Base-by-base conservation (phyloP, 1,140 invertebrate species). In the Drosophila pruinosa region DNA sequence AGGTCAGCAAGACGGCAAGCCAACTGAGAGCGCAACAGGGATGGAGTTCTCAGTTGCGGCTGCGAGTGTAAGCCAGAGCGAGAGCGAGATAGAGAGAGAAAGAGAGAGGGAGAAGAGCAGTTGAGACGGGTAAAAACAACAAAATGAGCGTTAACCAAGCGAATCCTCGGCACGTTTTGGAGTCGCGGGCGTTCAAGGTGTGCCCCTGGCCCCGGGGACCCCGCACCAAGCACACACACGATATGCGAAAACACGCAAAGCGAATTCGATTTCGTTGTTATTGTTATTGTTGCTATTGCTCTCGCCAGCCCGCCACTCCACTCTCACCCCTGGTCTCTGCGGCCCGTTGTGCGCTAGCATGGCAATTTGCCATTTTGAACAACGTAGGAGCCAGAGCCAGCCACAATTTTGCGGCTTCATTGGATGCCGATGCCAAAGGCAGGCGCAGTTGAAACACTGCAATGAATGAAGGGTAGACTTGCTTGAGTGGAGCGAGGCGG, bases 131-230 rank as follows among this genome's bases (percentile, higher is more conserved):
- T 28, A 39, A 69, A 34, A 85, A 63, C 65, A 86, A 86, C 81
- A 86, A 86, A 86, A 86, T 86, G 81, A 86, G 81, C 82, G 81
- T 88, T 86, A 86, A 81, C 81, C 81, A 86, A 86, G 81, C 81
- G 82, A 88, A 88, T 86, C 82, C 81, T 81, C 82, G 62, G 81
- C 81, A 86, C 81, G 81, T 86, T 86, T 85, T 74, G 58, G 70
- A 64, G 76, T 81, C 67, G 68, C 62, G 62, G 62, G 68, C 52
- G 53, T 68, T 58, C 68, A 78, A 78, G 79, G 70, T 83, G 78
- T 53, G 63, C 43, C 61, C 57, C 31, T 53, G 57, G 28, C 64
- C 57, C 22, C 45, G 1, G 8, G 8, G 26, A 19, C 61, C 1
- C 14, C 22, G 2, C 14, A 5, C 19, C 38, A n/a, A 6, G n/a